These are phyloP conservation scores for Syritta pipiens DNA, from an alignment of 2,888 invertebrate genomes.

Conservation along the genomic window DNA sequence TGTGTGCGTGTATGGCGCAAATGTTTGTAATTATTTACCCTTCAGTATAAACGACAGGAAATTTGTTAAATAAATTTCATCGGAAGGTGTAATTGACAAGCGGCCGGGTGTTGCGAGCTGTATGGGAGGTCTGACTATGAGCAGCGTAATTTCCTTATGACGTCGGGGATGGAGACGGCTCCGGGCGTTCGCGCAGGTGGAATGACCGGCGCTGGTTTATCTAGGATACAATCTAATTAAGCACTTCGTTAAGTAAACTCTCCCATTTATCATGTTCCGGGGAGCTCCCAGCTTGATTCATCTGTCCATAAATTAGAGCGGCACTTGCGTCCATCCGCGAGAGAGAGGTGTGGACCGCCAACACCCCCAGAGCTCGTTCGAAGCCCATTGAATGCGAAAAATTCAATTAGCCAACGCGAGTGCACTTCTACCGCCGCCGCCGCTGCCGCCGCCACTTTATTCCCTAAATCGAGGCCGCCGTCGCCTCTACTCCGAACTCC, in stretches of 20 bases:
- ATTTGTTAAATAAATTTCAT: slow-evolving; percentile 52
- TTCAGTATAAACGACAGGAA: slow-evolving; percentile 60
- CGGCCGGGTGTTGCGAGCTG: slow-evolving; percentile 3
- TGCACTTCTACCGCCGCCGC: too few species aligned
- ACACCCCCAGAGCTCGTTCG: slow-evolving; percentile 11
- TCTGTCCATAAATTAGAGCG: slow-evolving; percentile 36
- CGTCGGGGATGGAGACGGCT: too few species aligned
- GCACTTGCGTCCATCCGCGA: neutral
- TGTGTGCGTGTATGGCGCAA: slow-evolving; percentile 30
- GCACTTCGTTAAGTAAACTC: slow-evolving; percentile 8
- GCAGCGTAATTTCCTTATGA: slow-evolving; percentile 10
- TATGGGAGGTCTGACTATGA: slow-evolving; percentile 46
- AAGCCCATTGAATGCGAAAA: slow-evolving; percentile 33
- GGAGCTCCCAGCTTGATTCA: slow-evolving; percentile 13
- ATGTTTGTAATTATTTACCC: slow-evolving; percentile 55
- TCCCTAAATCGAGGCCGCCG: too few species aligned
- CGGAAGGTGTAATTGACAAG: slow-evolving; percentile 24
- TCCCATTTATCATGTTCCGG: slow-evolving; percentile 1
- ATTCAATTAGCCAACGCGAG: slow-evolving; percentile 40
- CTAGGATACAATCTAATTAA: slow-evolving; percentile 16
- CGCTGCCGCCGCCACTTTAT: too few species aligned
- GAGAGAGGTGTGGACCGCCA: slow-evolving; percentile 17
- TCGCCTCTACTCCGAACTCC: neutral
- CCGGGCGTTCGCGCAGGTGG: too few species aligned
- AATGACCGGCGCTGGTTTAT: neutral